Percentiles rank a stretch among this genome's conserved stretches.
phyloP scores from a whole-genome alignment of 2,113 vertebrate species.

The Heterochromis multidens region DNA sequence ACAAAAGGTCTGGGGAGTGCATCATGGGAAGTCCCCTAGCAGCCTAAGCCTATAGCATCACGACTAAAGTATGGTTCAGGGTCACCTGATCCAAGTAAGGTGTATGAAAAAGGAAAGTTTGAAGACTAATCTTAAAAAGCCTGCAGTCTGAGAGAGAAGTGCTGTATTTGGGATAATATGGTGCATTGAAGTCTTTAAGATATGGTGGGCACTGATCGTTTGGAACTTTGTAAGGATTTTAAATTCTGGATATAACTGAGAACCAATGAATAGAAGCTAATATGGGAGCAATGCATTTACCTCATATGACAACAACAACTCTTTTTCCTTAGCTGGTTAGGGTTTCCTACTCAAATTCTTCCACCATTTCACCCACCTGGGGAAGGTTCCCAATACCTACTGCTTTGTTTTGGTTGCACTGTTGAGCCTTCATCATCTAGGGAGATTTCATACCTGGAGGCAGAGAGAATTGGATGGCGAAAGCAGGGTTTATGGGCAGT shows the following conservation, averaged over 20 bases:
- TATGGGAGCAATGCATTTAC: neutral
- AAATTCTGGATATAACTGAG: neutral
- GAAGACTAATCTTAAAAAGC: neutral
- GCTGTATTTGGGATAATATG: neutral
- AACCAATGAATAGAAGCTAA: neutral
- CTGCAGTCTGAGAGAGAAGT: neutral
- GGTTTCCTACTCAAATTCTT: neutral
- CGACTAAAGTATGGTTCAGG: neutral
- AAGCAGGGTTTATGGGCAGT: neutral
- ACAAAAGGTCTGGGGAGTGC: neutral
- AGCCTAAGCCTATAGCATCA: neutral
- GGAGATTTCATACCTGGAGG: rapidly evolving
- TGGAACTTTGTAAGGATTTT: neutral
- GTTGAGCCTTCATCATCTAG: neutral
- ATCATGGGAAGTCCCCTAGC: neutral
- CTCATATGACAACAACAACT: neutral
- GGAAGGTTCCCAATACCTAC: neutral
- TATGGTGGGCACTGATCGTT: neutral
- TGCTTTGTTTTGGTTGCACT: neutral
- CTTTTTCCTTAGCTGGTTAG: neutral
- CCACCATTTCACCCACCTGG: neutral
- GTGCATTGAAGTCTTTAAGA: neutral
- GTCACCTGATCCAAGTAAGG: neutral
- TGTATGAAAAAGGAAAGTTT: neutral
- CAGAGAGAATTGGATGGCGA: neutral